phyloP scores from a whole-genome alignment of 1,140 invertebrate genomes.

The Tetramorium simillimum region DNA sequence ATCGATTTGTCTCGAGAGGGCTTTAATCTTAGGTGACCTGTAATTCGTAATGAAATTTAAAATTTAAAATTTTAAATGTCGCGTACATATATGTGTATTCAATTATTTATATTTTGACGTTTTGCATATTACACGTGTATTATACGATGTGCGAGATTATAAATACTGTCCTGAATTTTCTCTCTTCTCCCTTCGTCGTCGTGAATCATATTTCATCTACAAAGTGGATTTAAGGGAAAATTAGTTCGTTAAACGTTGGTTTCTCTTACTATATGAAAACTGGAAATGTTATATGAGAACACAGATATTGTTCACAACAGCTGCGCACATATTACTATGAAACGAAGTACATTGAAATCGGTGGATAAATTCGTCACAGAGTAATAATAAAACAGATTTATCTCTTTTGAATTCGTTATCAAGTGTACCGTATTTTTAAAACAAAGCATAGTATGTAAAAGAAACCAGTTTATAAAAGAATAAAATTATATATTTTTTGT shows the following conservation, averaged over 20 bases:
- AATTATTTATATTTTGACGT: neutral
- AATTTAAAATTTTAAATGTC: neutral
- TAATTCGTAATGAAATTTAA: neutral
- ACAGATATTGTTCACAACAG: neutral
- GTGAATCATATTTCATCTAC: neutral
- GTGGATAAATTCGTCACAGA: neutral
- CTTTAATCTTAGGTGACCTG: neutral
- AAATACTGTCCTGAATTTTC: neutral
- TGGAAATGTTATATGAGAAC: neutral
- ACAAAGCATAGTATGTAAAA: neutral
- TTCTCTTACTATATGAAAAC: constrained; percentile 15
- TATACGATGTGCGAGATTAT: neutral
- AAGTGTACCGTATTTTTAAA: neutral
- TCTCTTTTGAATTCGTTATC: neutral
- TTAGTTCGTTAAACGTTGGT: neutral
- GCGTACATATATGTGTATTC: neutral
- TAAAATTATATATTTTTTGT: neutral
- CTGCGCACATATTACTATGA: neutral
- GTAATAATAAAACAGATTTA: neutral
- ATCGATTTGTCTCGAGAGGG: neutral
- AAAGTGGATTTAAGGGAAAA: constrained; percentile 5
- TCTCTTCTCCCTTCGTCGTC: neutral
- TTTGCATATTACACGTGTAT: neutral
- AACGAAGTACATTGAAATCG: neutral
- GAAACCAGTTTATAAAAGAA: neutral